Conservation (phyloP, 2,113 vertebrate genomes). For the Alligator mississippiensis region DNA sequence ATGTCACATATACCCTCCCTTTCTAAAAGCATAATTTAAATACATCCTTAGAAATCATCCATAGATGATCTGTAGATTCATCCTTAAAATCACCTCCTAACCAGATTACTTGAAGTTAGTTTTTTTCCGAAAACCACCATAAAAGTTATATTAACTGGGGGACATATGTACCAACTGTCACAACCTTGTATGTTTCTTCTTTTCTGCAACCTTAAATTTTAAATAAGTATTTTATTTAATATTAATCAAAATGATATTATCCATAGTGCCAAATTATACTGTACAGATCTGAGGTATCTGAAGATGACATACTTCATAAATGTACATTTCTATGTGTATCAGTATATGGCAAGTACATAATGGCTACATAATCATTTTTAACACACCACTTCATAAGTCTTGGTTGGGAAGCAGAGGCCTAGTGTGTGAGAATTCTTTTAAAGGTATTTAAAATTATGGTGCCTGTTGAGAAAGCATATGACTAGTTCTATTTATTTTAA, state of each 20-base stretch:
- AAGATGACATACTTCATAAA: not conserved
- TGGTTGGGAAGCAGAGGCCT: not conserved
- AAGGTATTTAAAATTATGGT: not conserved
- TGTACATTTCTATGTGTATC: not conserved
- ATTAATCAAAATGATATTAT: not conserved
- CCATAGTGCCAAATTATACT: not conserved
- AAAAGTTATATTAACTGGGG: not conserved
- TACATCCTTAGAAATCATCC: not conserved
- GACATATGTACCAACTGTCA: not conserved
- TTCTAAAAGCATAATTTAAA: conserved; percentile 49
- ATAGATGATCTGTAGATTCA: not conserved
- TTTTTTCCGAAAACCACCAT: conserved; percentile 43
- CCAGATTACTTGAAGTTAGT: conserved; percentile 53
- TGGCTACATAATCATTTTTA: not conserved
- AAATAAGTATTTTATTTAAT: not conserved
- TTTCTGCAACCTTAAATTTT: not conserved
- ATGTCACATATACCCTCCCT: conserved; percentile 25
- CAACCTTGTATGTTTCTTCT: not conserved
- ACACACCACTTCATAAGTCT: not conserved
- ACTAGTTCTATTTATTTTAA: not conserved
- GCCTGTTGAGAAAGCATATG: not conserved
- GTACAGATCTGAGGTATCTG: not conserved
- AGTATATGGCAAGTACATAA: not conserved
- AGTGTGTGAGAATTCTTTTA: not conserved
- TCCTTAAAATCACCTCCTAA: conserved; percentile 21